Percentiles rank a stretch among this genome's conserved stretches.
Evolutionary conservation across 1,140 invertebrate species (phyloP).

Genomic region (Neuroterus valhalla): DNA sequence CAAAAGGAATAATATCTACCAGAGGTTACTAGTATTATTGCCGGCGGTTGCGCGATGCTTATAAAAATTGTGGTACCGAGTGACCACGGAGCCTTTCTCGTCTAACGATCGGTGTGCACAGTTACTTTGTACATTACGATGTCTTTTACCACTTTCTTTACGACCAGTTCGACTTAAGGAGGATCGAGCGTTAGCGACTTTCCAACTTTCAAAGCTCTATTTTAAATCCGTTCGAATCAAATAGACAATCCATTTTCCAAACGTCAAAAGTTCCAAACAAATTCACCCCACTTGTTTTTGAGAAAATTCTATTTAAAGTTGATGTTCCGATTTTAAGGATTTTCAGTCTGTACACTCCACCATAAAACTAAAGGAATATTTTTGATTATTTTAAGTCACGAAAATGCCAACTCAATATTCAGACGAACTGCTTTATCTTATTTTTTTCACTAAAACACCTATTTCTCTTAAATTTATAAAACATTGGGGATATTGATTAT

Average conservation of each 20-base stretch:
- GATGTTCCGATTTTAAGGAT: too few species aligned
- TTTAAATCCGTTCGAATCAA: slow-evolving; percentile 32
- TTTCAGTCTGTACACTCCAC: too few species aligned
- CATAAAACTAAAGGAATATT: too few species aligned
- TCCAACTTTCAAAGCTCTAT: slow-evolving; percentile 40
- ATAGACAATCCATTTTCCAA: slow-evolving; percentile 29
- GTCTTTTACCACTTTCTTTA: slow-evolving; percentile 49
- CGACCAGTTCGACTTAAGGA: slow-evolving; percentile 38
- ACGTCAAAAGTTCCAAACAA: slow-evolving; percentile 28
- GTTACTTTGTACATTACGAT: slow-evolving; percentile 40
- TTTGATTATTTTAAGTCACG: too few species aligned
- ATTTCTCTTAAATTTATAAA: too few species aligned
- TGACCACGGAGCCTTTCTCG: slow-evolving; percentile 10
- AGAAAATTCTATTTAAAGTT: too few species aligned
- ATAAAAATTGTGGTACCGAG: slow-evolving; percentile 23
- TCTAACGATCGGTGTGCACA: slow-evolving; percentile 1
- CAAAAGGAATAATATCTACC: neutral
- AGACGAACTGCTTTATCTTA: too few species aligned
- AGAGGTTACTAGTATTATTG: neutral
- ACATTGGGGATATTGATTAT: too few species aligned
- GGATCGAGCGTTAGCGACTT: slow-evolving; percentile 40
- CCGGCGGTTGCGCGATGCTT: slow-evolving; percentile 1
- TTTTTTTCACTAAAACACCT: too few species aligned
- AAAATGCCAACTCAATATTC: too few species aligned
- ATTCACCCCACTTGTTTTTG: neutral